Conservation (phyloP, 2,888 invertebrate genomes). For the Ischnus inquisitorius region DNA sequence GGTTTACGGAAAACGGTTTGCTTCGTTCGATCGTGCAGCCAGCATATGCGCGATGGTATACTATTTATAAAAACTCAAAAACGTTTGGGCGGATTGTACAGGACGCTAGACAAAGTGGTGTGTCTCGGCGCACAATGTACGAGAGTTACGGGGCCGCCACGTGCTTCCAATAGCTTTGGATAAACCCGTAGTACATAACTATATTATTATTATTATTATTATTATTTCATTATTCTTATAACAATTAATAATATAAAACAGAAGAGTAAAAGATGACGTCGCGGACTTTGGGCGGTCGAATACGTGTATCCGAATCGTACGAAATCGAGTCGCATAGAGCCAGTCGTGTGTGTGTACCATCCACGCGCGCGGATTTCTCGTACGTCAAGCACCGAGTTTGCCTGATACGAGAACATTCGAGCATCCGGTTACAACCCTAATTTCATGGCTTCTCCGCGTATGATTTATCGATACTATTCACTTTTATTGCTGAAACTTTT, state of each 20-base stretch:
- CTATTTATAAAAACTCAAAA: constrained; percentile 83
- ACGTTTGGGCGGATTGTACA: constrained; percentile 78
- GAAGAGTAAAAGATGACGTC: constrained; percentile 61
- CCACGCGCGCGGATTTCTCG: constrained; percentile 2
- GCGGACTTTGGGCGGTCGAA: constrained; percentile 35
- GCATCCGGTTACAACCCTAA: constrained; percentile 54
- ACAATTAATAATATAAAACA: constrained; percentile 76
- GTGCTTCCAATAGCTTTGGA: constrained; percentile 81
- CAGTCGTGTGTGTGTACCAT: background rate
- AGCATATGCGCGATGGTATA: constrained; percentile 66
- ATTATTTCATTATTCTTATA: constrained; percentile 44
- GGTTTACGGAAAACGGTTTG: constrained; percentile 41
- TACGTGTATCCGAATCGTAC: constrained; percentile 47
- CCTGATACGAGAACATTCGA: constrained; percentile 49
- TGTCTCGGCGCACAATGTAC: constrained; percentile 49
- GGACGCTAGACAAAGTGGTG: constrained; percentile 28
- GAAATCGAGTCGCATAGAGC: constrained; percentile 13
- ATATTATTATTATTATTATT: no score
- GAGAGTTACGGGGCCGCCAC: constrained; percentile 77
- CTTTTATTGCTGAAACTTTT: background rate
- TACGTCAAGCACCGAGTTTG: constrained; percentile 15
- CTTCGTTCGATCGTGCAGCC: constrained; percentile 57
- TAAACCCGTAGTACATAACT: constrained; percentile 71
- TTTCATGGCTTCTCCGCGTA: constrained; percentile 22
- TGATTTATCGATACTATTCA: constrained; percentile 3